These are phyloP conservation scores for Artibeus lituratus DNA, from an alignment of 2,797 vertebrate species.

Conservation along the genomic window DNA sequence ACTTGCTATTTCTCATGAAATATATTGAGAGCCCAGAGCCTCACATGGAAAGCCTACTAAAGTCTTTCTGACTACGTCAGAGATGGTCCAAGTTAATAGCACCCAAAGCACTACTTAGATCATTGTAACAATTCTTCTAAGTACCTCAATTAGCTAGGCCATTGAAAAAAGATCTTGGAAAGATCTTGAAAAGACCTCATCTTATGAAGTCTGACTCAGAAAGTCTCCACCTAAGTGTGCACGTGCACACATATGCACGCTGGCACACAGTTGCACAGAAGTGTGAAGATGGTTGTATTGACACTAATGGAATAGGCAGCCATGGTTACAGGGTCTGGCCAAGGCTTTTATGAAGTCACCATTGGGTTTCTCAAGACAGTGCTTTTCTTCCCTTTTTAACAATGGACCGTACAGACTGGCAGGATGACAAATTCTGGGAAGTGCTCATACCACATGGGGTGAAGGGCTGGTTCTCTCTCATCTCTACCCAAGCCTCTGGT, in stretches of 20 bases:
- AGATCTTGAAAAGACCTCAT: background rate
- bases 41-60: background rate
- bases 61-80: background rate
- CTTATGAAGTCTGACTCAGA: background rate
- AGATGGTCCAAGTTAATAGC: background rate
- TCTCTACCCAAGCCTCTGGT: background rate
- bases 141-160: background rate
- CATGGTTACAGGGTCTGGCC: background rate
- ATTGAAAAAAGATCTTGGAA: background rate
- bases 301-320: background rate
- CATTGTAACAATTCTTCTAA: background rate
- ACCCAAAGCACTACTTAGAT: background rate
- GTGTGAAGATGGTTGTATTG: background rate
- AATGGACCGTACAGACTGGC: background rate
- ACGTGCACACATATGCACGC: background rate
- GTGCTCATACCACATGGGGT: background rate
- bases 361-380: background rate
- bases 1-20: background rate
- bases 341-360: background rate
- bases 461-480: background rate
- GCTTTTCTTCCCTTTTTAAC: background rate
- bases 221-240: background rate
- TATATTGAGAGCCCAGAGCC: no score
- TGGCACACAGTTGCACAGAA: no score
- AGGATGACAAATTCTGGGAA: fast-evolving